These are phyloP conservation scores for Lophotriccus pileatus DNA, from an alignment of 2,797 vertebrate species.

Conservation along the genomic window DNA sequence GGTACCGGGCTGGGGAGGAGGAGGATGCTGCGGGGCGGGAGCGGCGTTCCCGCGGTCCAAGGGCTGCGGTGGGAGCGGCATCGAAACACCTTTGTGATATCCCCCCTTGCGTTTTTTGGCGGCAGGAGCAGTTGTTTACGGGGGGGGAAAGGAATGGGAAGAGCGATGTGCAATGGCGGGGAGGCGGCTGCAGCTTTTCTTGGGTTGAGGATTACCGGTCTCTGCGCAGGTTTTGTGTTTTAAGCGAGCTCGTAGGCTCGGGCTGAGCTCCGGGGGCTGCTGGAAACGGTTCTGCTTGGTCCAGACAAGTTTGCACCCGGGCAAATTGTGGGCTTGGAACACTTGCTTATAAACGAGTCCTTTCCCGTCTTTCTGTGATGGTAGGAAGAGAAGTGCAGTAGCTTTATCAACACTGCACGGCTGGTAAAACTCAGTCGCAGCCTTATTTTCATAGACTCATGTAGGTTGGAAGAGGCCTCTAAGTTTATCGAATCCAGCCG, in stretches of 20 bases:
- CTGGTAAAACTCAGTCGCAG: neutral
- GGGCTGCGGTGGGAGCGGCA: neutral
- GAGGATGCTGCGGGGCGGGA: neutral
- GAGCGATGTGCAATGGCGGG: neutral
- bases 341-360: neutral
- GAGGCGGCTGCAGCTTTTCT: neutral
- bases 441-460: neutral
- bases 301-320: neutral
- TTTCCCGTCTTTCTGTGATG: accelerated
- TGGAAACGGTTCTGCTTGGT: neutral
- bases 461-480: neutral
- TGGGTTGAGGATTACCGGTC: neutral
- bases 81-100: accelerated
- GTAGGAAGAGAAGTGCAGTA: neutral
- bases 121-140: accelerated
- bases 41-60: neutral
- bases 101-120: too few relatives aligned
- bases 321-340: neutral
- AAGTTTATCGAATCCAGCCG: neutral
- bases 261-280: neutral
- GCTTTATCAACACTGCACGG: accelerated
- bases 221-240: neutral
- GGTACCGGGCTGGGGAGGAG: conserved; percentile 66
- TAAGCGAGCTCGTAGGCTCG: neutral
- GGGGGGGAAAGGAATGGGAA: neutral